Evolutionary conservation across 2,113 vertebrate genomes (phyloP).

Genomic region (Naja naja): DNA sequence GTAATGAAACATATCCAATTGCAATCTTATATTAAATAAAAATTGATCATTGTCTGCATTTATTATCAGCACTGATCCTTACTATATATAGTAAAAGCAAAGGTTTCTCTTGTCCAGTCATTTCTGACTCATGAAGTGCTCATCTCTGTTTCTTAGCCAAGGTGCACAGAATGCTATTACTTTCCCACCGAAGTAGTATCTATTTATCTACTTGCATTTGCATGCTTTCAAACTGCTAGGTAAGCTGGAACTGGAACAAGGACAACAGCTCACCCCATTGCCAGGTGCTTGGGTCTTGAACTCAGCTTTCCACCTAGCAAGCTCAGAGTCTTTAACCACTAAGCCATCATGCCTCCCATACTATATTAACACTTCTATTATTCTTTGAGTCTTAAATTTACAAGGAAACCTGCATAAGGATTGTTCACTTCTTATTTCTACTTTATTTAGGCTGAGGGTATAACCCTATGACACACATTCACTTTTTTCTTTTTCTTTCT

Average conservation of each 20-base stretch:
- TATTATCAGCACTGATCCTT: not conserved
- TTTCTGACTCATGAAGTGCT: not conserved
- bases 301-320: too few relatives aligned
- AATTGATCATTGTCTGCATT: not conserved
- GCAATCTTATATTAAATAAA: not conserved
- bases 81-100: not conserved
- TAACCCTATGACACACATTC: not conserved
- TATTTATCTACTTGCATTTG: not conserved
- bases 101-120: not conserved
- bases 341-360: not conserved
- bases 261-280: not conserved
- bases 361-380: not conserved
- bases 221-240: not conserved
- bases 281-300: too few relatives aligned
- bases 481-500: not conserved
- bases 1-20: not conserved
- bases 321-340: not conserved
- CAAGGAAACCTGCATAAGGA: not conserved
- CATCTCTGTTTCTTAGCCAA: not conserved
- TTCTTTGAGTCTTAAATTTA: not conserved
- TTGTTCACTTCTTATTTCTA: not conserved
- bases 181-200: not conserved
- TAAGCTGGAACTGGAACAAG: not conserved
- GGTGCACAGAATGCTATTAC: not conserved
- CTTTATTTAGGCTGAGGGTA: not conserved